Evolutionary conservation across 2,113 vertebrate species (phyloP).

Genomic region (Tachysurus fulvidraco): DNA sequence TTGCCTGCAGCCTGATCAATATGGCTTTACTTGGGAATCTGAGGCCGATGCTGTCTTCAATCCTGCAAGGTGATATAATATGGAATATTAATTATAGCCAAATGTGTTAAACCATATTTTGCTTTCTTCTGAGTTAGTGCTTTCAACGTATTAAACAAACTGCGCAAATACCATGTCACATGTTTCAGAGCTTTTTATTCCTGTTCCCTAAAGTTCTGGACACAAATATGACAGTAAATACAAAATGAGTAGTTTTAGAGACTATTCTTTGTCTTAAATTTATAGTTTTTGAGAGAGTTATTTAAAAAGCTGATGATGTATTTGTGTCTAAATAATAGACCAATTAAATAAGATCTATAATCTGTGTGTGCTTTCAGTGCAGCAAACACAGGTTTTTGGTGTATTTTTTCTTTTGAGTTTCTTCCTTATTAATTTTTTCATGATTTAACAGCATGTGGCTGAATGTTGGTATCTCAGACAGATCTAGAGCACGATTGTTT

Average conservation of each 20-base stretch:
- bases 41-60: constrained; percentile 60
- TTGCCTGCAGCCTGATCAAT: constrained; percentile 14
- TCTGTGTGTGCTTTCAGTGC: background rate
- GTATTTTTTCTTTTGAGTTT: background rate
- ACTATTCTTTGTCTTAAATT: background rate
- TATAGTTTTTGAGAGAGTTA: background rate
- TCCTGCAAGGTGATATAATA: constrained; percentile 61
- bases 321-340: background rate
- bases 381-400: background rate
- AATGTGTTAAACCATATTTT: background rate
- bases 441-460: background rate
- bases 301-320: background rate
- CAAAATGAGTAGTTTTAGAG: background rate
- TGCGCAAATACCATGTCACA: background rate
- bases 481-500: background rate
- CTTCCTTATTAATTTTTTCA: background rate
- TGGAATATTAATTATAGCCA: background rate
- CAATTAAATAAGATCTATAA: background rate
- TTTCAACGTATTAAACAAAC: background rate
- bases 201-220: background rate
- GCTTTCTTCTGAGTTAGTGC: background rate
- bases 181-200: background rate
- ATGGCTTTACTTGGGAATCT: constrained; percentile 64
- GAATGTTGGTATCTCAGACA: background rate
- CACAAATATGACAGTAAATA: background rate